A percentile compares a stretch with the other conserved stretches of the same genome.
Evolutionary conservation across 1,140 invertebrate genomes (phyloP).

Genomic region (Drosophila pseudoananassae): DNA sequence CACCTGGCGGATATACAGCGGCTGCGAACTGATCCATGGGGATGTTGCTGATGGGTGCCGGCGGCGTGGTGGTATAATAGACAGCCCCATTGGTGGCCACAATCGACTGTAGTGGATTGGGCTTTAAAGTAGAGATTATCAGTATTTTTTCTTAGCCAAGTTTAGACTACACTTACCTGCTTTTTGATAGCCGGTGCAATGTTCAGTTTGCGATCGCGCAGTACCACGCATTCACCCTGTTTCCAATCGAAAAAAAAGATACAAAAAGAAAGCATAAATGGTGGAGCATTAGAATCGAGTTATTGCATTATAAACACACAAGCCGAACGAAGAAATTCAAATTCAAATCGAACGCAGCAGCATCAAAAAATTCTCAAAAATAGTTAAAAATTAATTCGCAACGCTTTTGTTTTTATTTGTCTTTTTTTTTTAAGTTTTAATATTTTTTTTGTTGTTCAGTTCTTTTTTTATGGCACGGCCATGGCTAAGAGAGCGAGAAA

Average conservation of each 20-base stretch:
- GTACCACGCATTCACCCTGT: slow-evolving; percentile 89
- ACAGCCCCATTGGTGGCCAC: slow-evolving; percentile 83
- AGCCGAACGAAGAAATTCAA: slow-evolving; percentile 81
- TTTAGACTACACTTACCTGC: slow-evolving; percentile 86
- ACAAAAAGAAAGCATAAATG: slow-evolving; percentile 43
- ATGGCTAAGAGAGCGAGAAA: slow-evolving; percentile 72
- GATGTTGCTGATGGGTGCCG: slow-evolving; percentile 83
- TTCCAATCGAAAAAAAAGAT: slow-evolving; percentile 51
- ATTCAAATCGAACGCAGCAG: slow-evolving; percentile 81
- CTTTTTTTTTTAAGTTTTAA: slow-evolving; percentile 31
- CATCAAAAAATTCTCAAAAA: slow-evolving; percentile 67
- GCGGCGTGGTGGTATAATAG: slow-evolving; percentile 83
- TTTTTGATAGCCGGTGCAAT: slow-evolving; percentile 96
- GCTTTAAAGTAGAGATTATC: slow-evolving; percentile 21
- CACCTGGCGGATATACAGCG: slow-evolving; percentile 84
- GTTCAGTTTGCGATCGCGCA: slow-evolving; percentile 93
- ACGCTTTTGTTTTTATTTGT: slow-evolving; percentile 54
- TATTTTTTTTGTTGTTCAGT: slow-evolving; percentile 29
- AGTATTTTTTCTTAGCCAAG: neutral
- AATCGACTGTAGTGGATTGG: slow-evolving; percentile 78
- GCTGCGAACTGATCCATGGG: slow-evolving; percentile 84
- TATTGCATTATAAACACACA: slow-evolving; percentile 73
- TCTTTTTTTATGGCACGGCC: slow-evolving; percentile 51
- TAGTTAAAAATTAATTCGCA: slow-evolving; percentile 67
- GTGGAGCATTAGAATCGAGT: slow-evolving; percentile 46